Base-by-base conservation (phyloP, 23 tunicate species). In the Clavelina lepadiformis region DNA sequence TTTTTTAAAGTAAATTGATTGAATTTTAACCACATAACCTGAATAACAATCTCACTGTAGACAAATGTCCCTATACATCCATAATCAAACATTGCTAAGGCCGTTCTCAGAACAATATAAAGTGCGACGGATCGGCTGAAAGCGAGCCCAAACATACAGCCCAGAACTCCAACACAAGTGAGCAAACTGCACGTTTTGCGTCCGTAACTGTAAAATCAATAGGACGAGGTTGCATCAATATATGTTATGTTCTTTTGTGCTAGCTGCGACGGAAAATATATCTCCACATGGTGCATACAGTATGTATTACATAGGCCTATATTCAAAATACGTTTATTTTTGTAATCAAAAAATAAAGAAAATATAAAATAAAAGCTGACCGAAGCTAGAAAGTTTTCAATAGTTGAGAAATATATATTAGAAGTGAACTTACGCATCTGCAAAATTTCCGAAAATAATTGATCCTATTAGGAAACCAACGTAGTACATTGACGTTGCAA, bases 381-480 rank as follows among this genome's bases (percentile, higher is more conserved):
- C n/a, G n/a, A n/a, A n/a, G n/a, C n/a, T n/a, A n/a, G n/a, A n/a
- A n/a, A n/a, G n/a, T n/a, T n/a, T n/a, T n/a, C n/a, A n/a, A n/a
- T n/a, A n/a, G n/a, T n/a, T n/a, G n/a, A n/a, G n/a, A n/a, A n/a
- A n/a, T n/a, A n/a, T n/a, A n/a, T n/a, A n/a, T n/a, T n/a, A 41
- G 15, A 11, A 15, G 49, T 11, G 49, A 7, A 49, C 77, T 38
- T 45, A 85, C 93, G 45, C 47, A 71, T 85, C 93, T 32, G 83
- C 72, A 34, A 85, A 59, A 28, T 76, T 60, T 62, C 93, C 93
- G 30, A 85, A 85, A 1, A 77, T 4, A 41, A 85, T 37, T 0
- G 93, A 85, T 3, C 93, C 93, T 31, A 85, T 35, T 58, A 85
- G 38, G 68, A 85, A 13, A 7, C 93, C 93, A 54, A 49, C 77